Evolutionary conservation across 2,797 vertebrate genomes (phyloP), one percentile per base, ranked within the genome.

Genomic region (Pempheris klunzingeri): DNA sequence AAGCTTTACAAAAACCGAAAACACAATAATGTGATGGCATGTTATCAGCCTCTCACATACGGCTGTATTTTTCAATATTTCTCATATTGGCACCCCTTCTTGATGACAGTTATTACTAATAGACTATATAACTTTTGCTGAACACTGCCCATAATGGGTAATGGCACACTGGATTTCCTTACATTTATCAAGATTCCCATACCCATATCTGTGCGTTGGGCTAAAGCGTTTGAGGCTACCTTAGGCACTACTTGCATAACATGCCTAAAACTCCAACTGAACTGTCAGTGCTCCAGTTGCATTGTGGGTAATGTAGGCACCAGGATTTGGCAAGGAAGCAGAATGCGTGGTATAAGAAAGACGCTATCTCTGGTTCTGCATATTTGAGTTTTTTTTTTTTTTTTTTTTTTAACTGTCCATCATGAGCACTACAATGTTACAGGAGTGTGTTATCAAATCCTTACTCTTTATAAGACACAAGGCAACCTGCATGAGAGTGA

Each of bases 161-260:
- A 20, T n/a, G 32, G 12, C 18, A 38, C 8, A 49, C n/a, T 43
- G 26, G 26, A 55, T 49, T 39, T 49, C 14, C 18, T n/a, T 50
- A 43, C 24, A 61, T 74, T 77, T 75, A 24, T 49, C 39, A 47
- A 15, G 41, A 61, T 72, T 39, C 58, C 64, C 46, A 44, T 8
- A 54, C n/a, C 30, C 44, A 6, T 12, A 30, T n/a, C 28, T 43
- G 14, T 32, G 52, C 32, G 46, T 13, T 17, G 20, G 34, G 34
- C n/a, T 12, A 38, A 11, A 6, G 54, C n/a, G 4, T 9, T 36
- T 0, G 4, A 22, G 7, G 26, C 49, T 43, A 32, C 18, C 22
- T 22, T 41, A 52, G 15, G 3, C 32, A 5, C 13, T 28, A 15
- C 24, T n/a, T 30, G 7, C 7, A 15, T 15, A 26, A 32, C 24